Evolutionary conservation across 2,113 vertebrate genomes (phyloP), one percentile per base, ranked within the genome.

Genomic region (Cryptomyrus ogoouensis): DNA sequence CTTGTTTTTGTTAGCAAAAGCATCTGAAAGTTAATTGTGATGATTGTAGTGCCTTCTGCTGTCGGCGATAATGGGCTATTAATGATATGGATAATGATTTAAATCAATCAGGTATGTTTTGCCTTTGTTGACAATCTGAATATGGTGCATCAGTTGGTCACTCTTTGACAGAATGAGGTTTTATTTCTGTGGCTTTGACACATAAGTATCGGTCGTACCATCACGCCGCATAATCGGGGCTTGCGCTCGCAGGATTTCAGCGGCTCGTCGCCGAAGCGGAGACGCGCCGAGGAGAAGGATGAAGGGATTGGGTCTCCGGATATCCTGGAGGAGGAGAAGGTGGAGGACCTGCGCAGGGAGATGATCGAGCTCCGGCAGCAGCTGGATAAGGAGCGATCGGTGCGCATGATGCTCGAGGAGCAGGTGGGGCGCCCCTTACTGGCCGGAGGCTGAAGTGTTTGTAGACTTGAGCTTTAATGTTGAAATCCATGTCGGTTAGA

Each of bases 231-330:
- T 42, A 0, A 42, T 24, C 53, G 5, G 53, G 53, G 4, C 47
- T 86, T 39, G 10, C 31, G 21, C 3, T 3, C 35, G 1, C 91
- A 99, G 98, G 98, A 99, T 93, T 97, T 99, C 94, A 99, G 97
- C 0, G 98, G 98, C 90, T 99, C 98, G 5, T 99, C 98, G 74
- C 98, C 98, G 0, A 99, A 99, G 93, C 97, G 98, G 95, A 97
- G 98, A 94, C 96, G 98, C 66, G 97, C 98, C 0, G 98, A 99
- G 93, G 98, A 99, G 94, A 99, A 99, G 88, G 98, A 99, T 0
- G 98, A 99, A 93, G 98, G 98, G n/a, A 99, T 99, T 0, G 98
- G 98, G 92, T 99, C 98, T 0, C 98, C 98, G 0, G 98, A 99
- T 92, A 99, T 99, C 93, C 97, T 98, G 96, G 98, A 99, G 93